Conservation (phyloP, 2,888 invertebrate genomes). For the Liodrosophila aerea region DNA sequence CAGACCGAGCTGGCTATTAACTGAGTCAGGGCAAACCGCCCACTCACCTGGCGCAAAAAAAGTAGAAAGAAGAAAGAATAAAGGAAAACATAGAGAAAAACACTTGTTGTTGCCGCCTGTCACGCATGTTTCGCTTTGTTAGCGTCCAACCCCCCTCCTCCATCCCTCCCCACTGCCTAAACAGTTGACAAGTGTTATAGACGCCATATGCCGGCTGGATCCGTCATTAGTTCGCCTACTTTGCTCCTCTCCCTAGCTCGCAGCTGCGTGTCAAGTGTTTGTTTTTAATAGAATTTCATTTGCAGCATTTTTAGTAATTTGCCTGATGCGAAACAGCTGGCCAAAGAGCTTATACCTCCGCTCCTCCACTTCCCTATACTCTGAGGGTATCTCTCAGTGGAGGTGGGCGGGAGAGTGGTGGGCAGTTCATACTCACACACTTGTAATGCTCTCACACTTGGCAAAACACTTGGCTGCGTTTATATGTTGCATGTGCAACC, state of each 20-base stretch:
- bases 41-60: conserved; percentile 50
- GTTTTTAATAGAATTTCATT: conserved; percentile 77
- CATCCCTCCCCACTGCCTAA: conserved; percentile 9
- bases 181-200: conserved; percentile 73
- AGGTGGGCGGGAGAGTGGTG: too few species aligned
- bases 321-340: conserved; percentile 71
- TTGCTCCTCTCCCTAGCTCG: neutral
- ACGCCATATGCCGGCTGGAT: conserved; percentile 57
- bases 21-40: conserved; percentile 35
- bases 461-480: too few species aligned
- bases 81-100: conserved; percentile 32
- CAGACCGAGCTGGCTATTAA: conserved; percentile 46
- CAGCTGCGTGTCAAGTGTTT: conserved; percentile 74
- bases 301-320: conserved; percentile 69
- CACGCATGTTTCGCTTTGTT: conserved; percentile 62
- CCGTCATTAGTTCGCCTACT: conserved; percentile 39
- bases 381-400: conserved; percentile 5
- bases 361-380: neutral
- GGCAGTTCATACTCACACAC: too few species aligned
- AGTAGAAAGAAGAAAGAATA: too few species aligned
- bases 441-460: too few species aligned
- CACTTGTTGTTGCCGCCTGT: conserved; percentile 71
- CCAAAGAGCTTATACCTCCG: conserved; percentile 7
- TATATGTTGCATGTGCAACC: too few species aligned
- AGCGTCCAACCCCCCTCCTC: conserved; percentile 3